phyloP scores from a whole-genome alignment of 2,888 invertebrate genomes.

The Serrognathus titanus region DNA sequence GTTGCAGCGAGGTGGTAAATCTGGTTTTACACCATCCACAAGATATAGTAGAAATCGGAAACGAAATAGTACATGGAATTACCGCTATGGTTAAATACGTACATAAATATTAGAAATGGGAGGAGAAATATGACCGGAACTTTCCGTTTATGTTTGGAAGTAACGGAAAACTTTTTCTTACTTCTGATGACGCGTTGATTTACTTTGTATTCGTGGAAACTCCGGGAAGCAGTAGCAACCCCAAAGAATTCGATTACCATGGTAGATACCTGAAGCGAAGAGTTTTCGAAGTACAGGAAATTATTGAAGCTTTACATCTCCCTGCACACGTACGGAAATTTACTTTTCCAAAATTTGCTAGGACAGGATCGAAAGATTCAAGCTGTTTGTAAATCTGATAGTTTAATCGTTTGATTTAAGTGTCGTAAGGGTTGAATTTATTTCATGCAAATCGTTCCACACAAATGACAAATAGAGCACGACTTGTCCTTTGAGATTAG shows the following conservation, averaged over 20 bases:
- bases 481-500: no score
- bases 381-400: no score
- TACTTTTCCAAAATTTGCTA: no score
- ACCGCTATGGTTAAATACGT: slow-evolving; percentile 28
- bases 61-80: slow-evolving; percentile 26
- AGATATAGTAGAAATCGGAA: slow-evolving; percentile 24
- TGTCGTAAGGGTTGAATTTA: no score
- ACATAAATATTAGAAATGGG: slow-evolving; percentile 17
- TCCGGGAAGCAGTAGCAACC: slow-evolving; percentile 23
- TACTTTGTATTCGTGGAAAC: background rate
- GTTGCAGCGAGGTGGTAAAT: slow-evolving; percentile 26
- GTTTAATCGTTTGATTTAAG: no score
- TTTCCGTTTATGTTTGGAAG: slow-evolving; percentile 30
- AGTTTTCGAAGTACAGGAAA: slow-evolving; percentile 22
- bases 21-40: slow-evolving; percentile 25
- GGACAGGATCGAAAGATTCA: no score
- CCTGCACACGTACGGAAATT: slow-evolving; percentile 28
- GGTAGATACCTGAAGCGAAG: slow-evolving; percentile 32
- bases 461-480: no score
- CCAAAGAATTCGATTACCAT: slow-evolving; percentile 22
- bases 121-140: slow-evolving; percentile 19
- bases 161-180: slow-evolving; percentile 8
- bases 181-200: background rate
- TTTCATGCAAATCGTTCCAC: no score
- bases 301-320: slow-evolving; percentile 28